These are phyloP conservation scores for Hymenopus coronatus DNA, from an alignment of 2,888 invertebrate genomes.

Conservation along the genomic window DNA sequence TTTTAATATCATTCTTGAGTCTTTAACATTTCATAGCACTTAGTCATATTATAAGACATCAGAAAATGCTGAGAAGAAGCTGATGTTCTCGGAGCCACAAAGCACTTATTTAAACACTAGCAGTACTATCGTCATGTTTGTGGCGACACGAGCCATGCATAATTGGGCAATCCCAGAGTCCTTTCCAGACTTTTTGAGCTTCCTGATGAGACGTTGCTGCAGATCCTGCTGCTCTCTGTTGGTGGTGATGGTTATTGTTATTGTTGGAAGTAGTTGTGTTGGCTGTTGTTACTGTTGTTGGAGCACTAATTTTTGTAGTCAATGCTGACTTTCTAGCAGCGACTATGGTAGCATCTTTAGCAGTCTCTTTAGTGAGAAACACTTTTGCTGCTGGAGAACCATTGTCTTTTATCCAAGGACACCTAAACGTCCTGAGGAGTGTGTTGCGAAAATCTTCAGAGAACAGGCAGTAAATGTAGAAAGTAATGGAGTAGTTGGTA, in stretches of 20 bases:
- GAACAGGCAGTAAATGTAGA: conserved; percentile 75
- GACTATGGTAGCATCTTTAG: background rate
- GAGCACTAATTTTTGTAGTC: background rate
- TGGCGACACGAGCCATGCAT: background rate
- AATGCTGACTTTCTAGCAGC: background rate
- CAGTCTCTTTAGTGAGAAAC: background rate
- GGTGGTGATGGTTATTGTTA: background rate
- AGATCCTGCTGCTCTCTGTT: background rate
- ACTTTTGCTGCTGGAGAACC: background rate
- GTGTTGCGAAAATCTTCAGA: conserved; percentile 74
- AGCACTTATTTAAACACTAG: background rate
- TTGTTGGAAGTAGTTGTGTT: conserved; percentile 4
- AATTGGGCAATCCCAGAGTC: background rate
- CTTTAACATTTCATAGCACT: background rate
- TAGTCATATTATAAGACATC: background rate
- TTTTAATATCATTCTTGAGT: background rate
- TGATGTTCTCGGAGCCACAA: no score
- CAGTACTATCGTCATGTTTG: background rate
- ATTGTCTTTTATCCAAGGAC: conserved; percentile 48
- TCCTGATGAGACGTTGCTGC: background rate
- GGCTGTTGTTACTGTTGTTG: background rate
- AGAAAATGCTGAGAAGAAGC: background rate
- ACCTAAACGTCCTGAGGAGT: conserved; percentile 59
- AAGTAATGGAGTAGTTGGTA: conserved; percentile 73
- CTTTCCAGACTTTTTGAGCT: conserved; percentile 15